Evolutionary conservation across 1,140 invertebrate genomes (phyloP).

Genomic region (Melipona quadrifasciata): DNA sequence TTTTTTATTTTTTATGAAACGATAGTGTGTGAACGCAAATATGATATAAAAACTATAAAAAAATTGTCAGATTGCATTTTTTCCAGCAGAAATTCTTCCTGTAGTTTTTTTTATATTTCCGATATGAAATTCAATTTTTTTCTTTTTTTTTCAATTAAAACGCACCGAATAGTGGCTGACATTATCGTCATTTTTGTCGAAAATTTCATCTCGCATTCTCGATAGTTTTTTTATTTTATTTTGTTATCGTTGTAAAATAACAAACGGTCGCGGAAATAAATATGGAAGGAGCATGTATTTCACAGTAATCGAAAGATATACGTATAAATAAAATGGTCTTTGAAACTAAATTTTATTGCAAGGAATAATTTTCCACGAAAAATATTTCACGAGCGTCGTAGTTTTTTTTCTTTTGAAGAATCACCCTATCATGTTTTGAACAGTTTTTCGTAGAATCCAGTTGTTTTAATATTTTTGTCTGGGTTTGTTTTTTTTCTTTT

Average conservation of each 20-base stretch:
- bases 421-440: background rate
- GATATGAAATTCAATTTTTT: background rate
- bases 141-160: background rate
- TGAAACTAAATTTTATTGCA: background rate
- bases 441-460: background rate
- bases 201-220: background rate
- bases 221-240: background rate
- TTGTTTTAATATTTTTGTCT: background rate
- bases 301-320: background rate
- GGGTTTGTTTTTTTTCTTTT: background rate
- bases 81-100: background rate
- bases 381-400: background rate
- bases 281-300: background rate
- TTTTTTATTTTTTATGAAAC: too few relatives aligned
- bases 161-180: background rate
- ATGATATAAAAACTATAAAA: too few relatives aligned
- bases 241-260: background rate
- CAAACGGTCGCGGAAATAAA: background rate
- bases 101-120: background rate
- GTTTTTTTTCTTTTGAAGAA: background rate
- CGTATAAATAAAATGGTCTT: background rate
- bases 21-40: too few relatives aligned
- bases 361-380: background rate
- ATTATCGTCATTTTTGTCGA: background rate
- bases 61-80: background rate